Evolutionary conservation across 2,888 invertebrate genomes (phyloP), one percentile per base, ranked within the genome.

Genomic region (Netelia inedita): DNA sequence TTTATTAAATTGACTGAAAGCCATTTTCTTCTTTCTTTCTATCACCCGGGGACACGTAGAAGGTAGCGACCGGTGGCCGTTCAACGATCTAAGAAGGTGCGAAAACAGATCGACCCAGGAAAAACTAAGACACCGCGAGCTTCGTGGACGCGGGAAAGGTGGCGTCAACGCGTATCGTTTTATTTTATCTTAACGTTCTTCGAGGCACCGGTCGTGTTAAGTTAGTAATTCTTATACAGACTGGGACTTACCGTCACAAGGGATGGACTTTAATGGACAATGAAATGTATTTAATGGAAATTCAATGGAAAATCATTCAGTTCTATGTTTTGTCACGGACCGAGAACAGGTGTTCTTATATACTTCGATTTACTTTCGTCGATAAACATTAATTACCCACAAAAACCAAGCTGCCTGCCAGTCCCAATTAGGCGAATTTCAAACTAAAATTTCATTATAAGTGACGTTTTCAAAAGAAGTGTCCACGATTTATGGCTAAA

Each of bases 1-100:
- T 71, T 50, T 46, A 63, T 63, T 71, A 53, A 79, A 71, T 71
- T 71, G 71, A 71, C 41, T 71, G n/a, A 6, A 2, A 46, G 50
- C 16, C 57, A 16, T 28, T 63, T 21, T 11, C 43, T 53, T 11
- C 21, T 50, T 55, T 55, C 43, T 65, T 72, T 28, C 19, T 46
- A 55, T 23, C 11, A 73, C 23, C 35, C 14, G 21, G 19, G 1
- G n/a, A 11, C n/a, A 10, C 41, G 9, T 23, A 57, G 41, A 59
- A 41, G 43, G 11, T 41, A 65, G n/a, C 28, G 50, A 1, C 5
- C 16, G 3, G 14, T 55, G 19, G n/a, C 14, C 66, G 68, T 66
- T 66, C 50, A n/a, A 50, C 53, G 14, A 63, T 65, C 53, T 11
- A 19, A 75, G 55, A 55, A 55, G 61, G 53, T 21, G 53, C 19